Evolutionary conservation across 1,140 invertebrate species (phyloP).

Genomic region (Hylaeus volcanicus): DNA sequence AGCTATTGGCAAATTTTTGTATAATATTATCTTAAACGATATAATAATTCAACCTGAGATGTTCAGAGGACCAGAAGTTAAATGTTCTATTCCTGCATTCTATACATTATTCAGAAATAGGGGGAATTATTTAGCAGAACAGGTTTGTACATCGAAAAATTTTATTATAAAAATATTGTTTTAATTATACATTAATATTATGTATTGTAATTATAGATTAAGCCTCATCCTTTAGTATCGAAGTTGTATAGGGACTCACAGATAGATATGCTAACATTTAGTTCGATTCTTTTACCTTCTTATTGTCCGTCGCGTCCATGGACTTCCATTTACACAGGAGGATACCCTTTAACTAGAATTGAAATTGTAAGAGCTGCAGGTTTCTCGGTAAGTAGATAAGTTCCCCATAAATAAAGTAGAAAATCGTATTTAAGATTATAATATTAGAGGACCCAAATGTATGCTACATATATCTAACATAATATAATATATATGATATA

Average conservation of each 20-base stretch:
- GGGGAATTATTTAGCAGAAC: slow-evolving; percentile 84
- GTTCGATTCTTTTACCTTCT: slow-evolving; percentile 87
- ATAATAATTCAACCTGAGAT: slow-evolving; percentile 83
- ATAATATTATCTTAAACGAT: slow-evolving; percentile 92
- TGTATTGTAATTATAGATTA: slow-evolving; percentile 71
- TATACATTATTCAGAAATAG: slow-evolving; percentile 89
- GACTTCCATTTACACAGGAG: slow-evolving; percentile 84
- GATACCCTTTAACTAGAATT: slow-evolving; percentile 87
- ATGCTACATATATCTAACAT: background rate
- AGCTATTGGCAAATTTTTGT: slow-evolving; percentile 90
- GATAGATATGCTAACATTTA: slow-evolving; percentile 86
- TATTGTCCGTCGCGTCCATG: slow-evolving; percentile 92
- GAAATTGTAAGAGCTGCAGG: slow-evolving; percentile 81
- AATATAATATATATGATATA: background rate
- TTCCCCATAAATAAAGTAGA: too few relatives aligned
- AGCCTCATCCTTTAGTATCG: slow-evolving; percentile 89
- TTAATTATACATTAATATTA: background rate
- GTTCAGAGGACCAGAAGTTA: slow-evolving; percentile 9
- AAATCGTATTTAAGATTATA: background rate
- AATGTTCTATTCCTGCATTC: slow-evolving; percentile 85
- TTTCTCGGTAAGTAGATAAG: too few relatives aligned
- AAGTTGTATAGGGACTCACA: slow-evolving; percentile 85
- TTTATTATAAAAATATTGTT: slow-evolving; percentile 31
- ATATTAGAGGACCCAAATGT: background rate
- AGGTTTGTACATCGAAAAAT: slow-evolving; percentile 80